Evolutionary conservation across 2,113 vertebrate genomes (phyloP), one percentile per base, ranked within the genome.

Genomic region (Galemys pyrenaicus): DNA sequence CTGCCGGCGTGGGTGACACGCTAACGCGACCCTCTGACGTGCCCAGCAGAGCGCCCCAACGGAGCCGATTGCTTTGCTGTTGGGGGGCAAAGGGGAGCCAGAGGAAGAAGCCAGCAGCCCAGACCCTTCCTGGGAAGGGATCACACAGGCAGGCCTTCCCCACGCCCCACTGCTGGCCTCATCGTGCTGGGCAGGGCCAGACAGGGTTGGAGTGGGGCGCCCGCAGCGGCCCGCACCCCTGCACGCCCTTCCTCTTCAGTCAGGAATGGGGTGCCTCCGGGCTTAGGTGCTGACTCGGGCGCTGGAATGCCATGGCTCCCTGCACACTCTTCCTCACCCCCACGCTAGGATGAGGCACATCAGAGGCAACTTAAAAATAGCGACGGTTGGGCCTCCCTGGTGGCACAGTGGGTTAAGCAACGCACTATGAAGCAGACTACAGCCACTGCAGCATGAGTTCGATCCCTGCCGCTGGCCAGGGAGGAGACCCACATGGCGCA

Each of bases 41-140:
- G 0, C 44, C 35, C 30, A 5, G 54, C 2, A 0, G 62, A 51
- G 30, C 37, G 15, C 51, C 51, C 28, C 16, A 22, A 78, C 6
- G 19, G 0, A 1, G 17, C 19, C 3, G 9, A 64, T 6, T 7
- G 77, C 1, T 46, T 11, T 9, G 11, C 41, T 37, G 41, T 3
- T 12, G 28, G 7, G 49, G 35, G 1, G 65, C 15, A 51, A 51
- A 60, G 56, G 56, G 56, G 56, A 46, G 30, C 39, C 51, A 5
- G 37, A 46, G 54, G 56, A 37, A 65, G 85, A 54, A 0, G 1
- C 5, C 44, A 7, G 75, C 37, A 19, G 75, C 0, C 6, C 41
- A 74, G 60, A 17, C 19, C 32, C 79, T 80, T 35, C 58, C 68
- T 44, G 39, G 39, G 32, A 13, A 9, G 74, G 60, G 44, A 9